phyloP scores from a whole-genome alignment of 2,888 invertebrate genomes.

The Pristionchus japonicus region DNA sequence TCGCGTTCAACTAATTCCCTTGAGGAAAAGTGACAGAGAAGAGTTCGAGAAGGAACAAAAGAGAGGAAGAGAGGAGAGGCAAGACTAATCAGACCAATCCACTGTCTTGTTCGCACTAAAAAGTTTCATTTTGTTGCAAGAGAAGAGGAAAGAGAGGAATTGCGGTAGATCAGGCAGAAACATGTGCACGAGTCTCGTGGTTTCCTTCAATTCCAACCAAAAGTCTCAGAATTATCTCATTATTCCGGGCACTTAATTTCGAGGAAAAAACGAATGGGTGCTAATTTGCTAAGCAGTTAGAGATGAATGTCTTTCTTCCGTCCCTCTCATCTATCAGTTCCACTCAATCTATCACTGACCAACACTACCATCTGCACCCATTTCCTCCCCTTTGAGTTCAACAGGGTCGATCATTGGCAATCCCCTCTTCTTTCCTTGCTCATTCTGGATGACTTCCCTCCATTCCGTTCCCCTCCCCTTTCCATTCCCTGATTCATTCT shows the following conservation, averaged over 20 bases:
- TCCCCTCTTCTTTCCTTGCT: background rate
- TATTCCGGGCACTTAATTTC: background rate
- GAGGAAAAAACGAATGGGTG: background rate
- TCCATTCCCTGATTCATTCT: conserved; percentile 13
- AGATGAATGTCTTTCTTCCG: background rate
- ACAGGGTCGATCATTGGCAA: no score
- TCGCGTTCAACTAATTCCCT: conserved; percentile 1
- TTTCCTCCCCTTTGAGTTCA: background rate
- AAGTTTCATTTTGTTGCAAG: background rate
- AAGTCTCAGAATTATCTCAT: background rate
- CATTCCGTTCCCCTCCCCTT: background rate
- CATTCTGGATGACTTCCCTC: background rate
- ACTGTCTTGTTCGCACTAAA: background rate
- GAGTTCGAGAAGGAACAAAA: background rate
- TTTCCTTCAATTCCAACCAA: background rate
- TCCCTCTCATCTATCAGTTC: background rate
- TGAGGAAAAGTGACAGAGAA: conserved; percentile 2
- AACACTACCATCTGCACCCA: background rate
- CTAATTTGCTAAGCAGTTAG: background rate
- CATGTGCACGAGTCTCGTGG: background rate
- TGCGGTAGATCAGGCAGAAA: background rate
- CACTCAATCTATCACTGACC: conserved; percentile 14
- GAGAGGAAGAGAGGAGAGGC: background rate
- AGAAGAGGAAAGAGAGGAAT: background rate
- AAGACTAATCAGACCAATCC: background rate